A percentile compares a stretch with the other conserved stretches of the same genome.
Evolutionary conservation across 2,888 invertebrate species (phyloP).

Genomic region (Eupeodes latifasciatus): DNA sequence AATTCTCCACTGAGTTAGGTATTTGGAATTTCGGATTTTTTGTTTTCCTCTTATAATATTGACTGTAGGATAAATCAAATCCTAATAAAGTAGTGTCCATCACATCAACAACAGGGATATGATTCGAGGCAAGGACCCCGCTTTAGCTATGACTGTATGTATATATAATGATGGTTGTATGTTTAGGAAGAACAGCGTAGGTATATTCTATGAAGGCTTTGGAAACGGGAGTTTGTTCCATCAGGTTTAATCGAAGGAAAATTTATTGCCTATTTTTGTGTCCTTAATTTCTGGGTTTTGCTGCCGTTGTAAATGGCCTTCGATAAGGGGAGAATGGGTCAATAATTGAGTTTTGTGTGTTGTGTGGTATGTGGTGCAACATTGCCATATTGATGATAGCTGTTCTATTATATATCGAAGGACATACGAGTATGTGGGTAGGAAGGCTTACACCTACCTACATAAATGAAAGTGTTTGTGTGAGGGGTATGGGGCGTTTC

Average conservation of each 20-base stretch:
- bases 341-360: slow-evolving; percentile 66
- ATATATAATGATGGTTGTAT: background rate
- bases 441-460: background rate
- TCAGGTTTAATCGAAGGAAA: slow-evolving; percentile 65
- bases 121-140: slow-evolving; percentile 6
- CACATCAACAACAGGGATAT: slow-evolving; percentile 39
- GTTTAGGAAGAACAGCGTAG: too few relatives aligned
- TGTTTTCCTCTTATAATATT: background rate
- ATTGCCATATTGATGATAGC: slow-evolving; percentile 14
- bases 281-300: slow-evolving; percentile 65
- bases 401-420: background rate
- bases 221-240: slow-evolving; percentile 12
- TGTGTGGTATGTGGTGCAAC: background rate
- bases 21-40: slow-evolving; percentile 46
- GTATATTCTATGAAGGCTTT: background rate
- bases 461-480: background rate
- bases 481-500: background rate
- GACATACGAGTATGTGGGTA: background rate
- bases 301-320: slow-evolving; percentile 56
- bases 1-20: slow-evolving; percentile 26
- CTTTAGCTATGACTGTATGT: background rate
- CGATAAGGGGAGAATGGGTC: slow-evolving; percentile 49
- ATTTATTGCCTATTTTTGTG: slow-evolving; percentile 72
- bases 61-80: slow-evolving; percentile 60
- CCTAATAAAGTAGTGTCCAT: slow-evolving; percentile 66